These are phyloP conservation scores for Limnephilus rhombicus DNA, from an alignment of 2,888 invertebrate genomes.

Conservation along the genomic window DNA sequence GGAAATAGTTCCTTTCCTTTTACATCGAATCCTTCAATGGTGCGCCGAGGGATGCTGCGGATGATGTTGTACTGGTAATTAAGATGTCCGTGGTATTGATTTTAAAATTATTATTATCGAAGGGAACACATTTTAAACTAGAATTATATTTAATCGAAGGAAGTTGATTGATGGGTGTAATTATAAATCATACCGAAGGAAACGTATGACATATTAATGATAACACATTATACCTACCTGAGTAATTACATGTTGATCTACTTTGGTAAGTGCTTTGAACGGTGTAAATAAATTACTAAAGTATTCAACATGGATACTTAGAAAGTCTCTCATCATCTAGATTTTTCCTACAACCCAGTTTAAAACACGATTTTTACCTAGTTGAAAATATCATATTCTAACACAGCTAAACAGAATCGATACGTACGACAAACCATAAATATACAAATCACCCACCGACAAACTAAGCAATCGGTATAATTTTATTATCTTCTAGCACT, in stretches of 20 bases:
- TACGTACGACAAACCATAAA: no score
- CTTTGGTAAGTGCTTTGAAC: neutral
- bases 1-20: conserved; percentile 27
- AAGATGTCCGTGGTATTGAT: conserved; percentile 3
- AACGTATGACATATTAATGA: neutral
- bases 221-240: neutral
- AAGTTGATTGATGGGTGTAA: conserved; percentile 8
- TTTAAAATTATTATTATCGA: neutral
- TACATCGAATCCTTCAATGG: neutral
- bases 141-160: conserved; percentile 15
- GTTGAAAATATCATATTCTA: no score
- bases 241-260: neutral
- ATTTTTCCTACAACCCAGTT: neutral
- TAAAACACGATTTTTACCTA: no score
- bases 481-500: no score
- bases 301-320: neutral
- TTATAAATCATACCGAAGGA: neutral
- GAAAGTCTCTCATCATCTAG: neutral
- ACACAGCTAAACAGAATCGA: no score
- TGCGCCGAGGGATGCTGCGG: neutral
- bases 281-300: neutral
- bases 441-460: no score
- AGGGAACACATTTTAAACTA: neutral
- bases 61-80: neutral
- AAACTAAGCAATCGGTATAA: no score